Evolutionary conservation across 2,888 invertebrate genomes (phyloP), one percentile per base, ranked within the genome.

Genomic region (Drosophila diplacantha): DNA sequence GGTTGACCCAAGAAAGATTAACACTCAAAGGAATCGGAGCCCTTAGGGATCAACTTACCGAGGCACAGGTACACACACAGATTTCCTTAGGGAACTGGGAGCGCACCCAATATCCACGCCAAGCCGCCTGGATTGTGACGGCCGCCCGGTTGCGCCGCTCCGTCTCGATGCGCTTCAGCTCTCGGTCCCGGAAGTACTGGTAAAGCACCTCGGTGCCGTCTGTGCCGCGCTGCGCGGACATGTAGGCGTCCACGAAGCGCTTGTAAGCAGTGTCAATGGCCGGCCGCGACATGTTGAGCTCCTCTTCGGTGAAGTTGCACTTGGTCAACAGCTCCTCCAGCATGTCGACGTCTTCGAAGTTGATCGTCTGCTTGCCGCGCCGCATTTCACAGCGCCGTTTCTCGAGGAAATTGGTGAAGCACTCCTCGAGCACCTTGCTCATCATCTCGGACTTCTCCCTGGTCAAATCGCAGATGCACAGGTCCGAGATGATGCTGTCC

Each of bases 201-300:
- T 86, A 86, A 20, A 86, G 73, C 31, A 77, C 59, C 58, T 86
- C 87, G 2, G 84, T 83, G 18, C 87, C 87, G 5, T 85, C 74
- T 3, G 77, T 56, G 4, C 74, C 85, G 59, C 82, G 83, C 22
- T 81, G 73, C 0, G 85, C 84, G 0, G 73, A 53, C 73, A 86
- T 81, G 50, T 88, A 87, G 5, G 86, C 86, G 6, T 83, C 67
- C 4, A 85, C 83, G 54, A 87, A 88, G 14, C 86, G 85, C 24
- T 79, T 80, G 66, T 86, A 88, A 6, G 87, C 87, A 32, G 75
- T 78, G 44, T 84, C 85, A 34, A 88, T 85, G 8, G 85, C 73
- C 12, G 86, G 87, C 5, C 81, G 76, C 0, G 87, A 82, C 7
- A 72, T 53, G 34, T 77, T 61, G 26, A 88, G 65, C 53, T 88